These are phyloP conservation scores for Chaetodon trifascialis DNA, from an alignment of 2,113 vertebrate genomes.

Conservation along the genomic window DNA sequence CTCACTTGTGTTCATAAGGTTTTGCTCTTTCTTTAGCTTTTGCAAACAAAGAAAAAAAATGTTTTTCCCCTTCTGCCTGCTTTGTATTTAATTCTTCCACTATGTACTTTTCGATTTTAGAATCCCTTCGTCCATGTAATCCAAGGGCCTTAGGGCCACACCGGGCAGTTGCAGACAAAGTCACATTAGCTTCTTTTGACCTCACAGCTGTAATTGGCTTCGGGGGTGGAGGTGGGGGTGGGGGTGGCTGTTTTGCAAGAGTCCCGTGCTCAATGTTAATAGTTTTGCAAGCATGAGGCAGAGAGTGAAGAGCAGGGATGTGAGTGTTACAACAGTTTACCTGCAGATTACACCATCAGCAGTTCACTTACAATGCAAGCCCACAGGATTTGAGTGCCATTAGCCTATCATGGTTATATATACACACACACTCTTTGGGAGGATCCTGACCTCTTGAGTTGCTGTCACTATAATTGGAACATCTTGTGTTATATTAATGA, in stretches of 20 bases:
- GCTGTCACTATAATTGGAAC: neutral
- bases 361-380: slow-evolving; percentile 57
- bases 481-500: slow-evolving; percentile 15
- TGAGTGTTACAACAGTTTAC: slow-evolving; percentile 65
- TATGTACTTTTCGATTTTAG: slow-evolving; percentile 47
- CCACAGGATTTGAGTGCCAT: slow-evolving; percentile 38
- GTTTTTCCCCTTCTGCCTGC: neutral
- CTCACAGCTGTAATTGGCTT: slow-evolving; percentile 73
- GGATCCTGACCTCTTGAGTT: neutral
- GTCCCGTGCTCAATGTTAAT: slow-evolving; percentile 52
- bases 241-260: slow-evolving; percentile 46
- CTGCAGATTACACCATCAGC: slow-evolving; percentile 77
- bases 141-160: slow-evolving; percentile 44
- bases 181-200: slow-evolving; percentile 76
- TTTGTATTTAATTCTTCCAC: slow-evolving; percentile 51
- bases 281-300: slow-evolving; percentile 39
- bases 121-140: slow-evolving; percentile 61
- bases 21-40: slow-evolving; percentile 40
- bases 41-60: slow-evolving; percentile 31
- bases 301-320: slow-evolving; percentile 44
- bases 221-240: neutral
- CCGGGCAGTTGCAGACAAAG: slow-evolving; percentile 60
- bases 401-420: neutral
- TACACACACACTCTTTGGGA: neutral
- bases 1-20: slow-evolving; percentile 27